Evolutionary conservation across 1,140 invertebrate species (phyloP).

Genomic region (Drosophila ogumai): DNA sequence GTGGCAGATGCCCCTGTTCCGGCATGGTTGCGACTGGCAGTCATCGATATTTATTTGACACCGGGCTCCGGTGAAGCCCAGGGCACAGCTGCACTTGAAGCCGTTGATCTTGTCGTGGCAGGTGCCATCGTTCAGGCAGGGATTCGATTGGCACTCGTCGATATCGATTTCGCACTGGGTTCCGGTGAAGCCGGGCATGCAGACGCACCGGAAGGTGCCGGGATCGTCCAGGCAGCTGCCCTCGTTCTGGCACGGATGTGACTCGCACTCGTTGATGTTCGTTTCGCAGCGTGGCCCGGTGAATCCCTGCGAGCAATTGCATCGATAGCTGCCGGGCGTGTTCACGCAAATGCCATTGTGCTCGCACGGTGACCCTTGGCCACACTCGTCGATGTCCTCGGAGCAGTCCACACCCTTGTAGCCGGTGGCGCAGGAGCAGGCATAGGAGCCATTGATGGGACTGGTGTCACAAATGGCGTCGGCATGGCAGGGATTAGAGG

Average conservation of each 20-base stretch:
- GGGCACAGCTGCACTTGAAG: slow-evolving; percentile 93
- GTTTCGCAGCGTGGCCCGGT: slow-evolving; percentile 96
- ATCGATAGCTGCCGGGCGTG: slow-evolving; percentile 96
- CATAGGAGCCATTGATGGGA: slow-evolving; percentile 96
- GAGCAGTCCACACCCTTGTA: slow-evolving; percentile 96
- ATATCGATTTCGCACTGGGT: slow-evolving; percentile 96
- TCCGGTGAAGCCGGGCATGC: slow-evolving; percentile 97
- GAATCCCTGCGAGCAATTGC: slow-evolving; percentile 96
- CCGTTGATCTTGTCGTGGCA: slow-evolving; percentile 95
- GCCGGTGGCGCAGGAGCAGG: slow-evolving; percentile 96
- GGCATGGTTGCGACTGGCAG: slow-evolving; percentile 93
- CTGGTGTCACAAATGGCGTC: slow-evolving; percentile 98
- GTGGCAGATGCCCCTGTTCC: slow-evolving; percentile 93
- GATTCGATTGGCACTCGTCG: slow-evolving; percentile 94
- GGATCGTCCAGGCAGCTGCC: slow-evolving; percentile 97
- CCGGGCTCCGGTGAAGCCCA: slow-evolving; percentile 93
- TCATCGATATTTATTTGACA: slow-evolving; percentile 97
- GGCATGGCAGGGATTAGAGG: slow-evolving; percentile 97
- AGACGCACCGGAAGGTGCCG: slow-evolving; percentile 97
- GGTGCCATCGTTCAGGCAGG: slow-evolving; percentile 93
- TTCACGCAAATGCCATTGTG: slow-evolving; percentile 97
- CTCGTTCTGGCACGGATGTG: slow-evolving; percentile 96
- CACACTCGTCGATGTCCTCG: slow-evolving; percentile 97
- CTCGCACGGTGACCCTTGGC: slow-evolving; percentile 96
- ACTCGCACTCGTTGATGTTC: slow-evolving; percentile 97